Evolutionary conservation across 1,140 invertebrate genomes (phyloP).

Genomic region (Leptinotarsa lineolata): DNA sequence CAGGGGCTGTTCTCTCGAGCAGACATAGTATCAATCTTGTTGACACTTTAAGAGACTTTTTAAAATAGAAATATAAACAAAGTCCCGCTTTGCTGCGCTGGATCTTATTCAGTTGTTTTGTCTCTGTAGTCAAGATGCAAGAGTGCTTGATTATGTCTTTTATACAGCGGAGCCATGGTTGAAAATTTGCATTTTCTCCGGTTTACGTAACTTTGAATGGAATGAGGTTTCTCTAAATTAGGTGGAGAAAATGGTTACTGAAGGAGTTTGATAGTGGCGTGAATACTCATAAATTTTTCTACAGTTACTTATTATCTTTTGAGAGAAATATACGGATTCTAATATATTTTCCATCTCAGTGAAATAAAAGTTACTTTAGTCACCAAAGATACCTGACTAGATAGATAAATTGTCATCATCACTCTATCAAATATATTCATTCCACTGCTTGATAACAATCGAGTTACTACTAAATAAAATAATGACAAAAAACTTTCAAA

Average conservation of each 20-base stretch:
- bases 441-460: too few relatives aligned
- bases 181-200: neutral
- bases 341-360: too few relatives aligned
- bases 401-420: too few relatives aligned
- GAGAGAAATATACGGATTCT: too few relatives aligned
- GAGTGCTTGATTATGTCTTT: constrained; percentile 6
- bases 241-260: neutral
- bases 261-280: too few relatives aligned
- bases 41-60: constrained; percentile 19
- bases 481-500: too few relatives aligned
- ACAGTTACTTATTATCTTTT: too few relatives aligned
- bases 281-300: too few relatives aligned
- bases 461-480: too few relatives aligned
- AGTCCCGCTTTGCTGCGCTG: neutral
- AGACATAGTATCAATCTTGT: constrained; percentile 29
- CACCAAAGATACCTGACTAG: too few relatives aligned
- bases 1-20: constrained; percentile 26
- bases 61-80: constrained; percentile 28
- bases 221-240: neutral
- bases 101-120: constrained; percentile 14
- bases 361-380: too few relatives aligned
- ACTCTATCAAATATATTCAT: too few relatives aligned
- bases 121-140: constrained; percentile 15
- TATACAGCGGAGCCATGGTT: neutral
- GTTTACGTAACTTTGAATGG: neutral